Base-by-base conservation (phyloP, 2,888 invertebrate species). In the Eledona agricola region DNA sequence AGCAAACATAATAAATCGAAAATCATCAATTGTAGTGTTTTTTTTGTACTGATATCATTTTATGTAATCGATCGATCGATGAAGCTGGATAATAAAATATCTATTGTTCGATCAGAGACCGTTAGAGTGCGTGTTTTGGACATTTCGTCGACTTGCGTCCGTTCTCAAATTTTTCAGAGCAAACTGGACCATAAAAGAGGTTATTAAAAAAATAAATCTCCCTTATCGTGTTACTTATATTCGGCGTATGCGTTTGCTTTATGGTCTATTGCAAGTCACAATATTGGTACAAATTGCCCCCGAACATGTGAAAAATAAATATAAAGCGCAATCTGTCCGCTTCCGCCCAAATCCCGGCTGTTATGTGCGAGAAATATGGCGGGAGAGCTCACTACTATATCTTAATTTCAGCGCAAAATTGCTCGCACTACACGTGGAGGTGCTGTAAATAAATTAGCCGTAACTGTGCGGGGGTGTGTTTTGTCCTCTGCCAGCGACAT, bases 251-350 rank as follows among this genome's bases (percentile, higher is more conserved):
- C 65, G 65, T 60, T 63, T 60, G 66, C 66, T 71, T 71, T 71
- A 70, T 66, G 62, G 71, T 60, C 70, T 66, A 67, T 70, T 69
- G 64, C 60, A 57, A 63, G 64, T 66, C 65, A 62, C 63, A 66
- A 67, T 72, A 70, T 72, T 71, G 72, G 71, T 70, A 73, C 72
- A 73, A 72, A 72, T 71, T 71, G 73, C 72, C 35, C 52, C 51
- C 57, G 59, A 67, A 69, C 72, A 69, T 64, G 71, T 70, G 67
- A 72, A 72, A 72, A 70, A 72, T 71, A 73, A 72, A 72, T 72
- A 72, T 64, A 68, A 63, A 53, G 65, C 43, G 69, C 72, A 66
- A 73, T 73, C 71, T 71, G 71, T 73, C 67, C 71, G 65, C 57
- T 68, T 72, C 72, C 71, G 59, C 59, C 49, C 52, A 64, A 70